Evolutionary conservation across 2,888 invertebrate genomes (phyloP).

Genomic region (Cantharis nigra): DNA sequence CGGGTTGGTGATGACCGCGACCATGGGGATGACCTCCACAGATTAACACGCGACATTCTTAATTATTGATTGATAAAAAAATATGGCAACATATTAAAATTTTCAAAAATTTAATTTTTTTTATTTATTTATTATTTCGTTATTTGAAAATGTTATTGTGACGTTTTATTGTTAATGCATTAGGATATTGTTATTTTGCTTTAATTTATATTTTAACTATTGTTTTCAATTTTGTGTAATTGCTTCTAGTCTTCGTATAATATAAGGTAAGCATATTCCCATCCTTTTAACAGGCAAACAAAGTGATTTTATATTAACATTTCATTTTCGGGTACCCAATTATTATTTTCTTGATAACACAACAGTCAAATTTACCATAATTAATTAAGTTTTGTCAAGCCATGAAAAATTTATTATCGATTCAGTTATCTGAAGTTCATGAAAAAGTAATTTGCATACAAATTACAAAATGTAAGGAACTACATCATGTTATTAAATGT

Average conservation of each 20-base stretch:
- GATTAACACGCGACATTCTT: constrained; percentile 45
- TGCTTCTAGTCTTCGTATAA: constrained; percentile 27
- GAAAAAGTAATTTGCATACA: not conserved
- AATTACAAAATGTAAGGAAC: not conserved
- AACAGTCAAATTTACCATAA: not conserved
- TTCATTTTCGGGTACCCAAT: not conserved
- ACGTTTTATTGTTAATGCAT: constrained; percentile 6
- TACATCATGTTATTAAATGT: not conserved
- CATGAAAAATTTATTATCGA: not conserved
- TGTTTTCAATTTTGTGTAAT: constrained; percentile 21
- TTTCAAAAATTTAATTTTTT: not conserved
- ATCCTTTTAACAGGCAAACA: not conserved
- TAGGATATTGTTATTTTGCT: constrained; percentile 14
- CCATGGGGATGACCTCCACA: constrained; percentile 48
- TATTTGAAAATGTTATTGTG: constrained; percentile 22
- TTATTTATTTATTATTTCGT: not conserved
- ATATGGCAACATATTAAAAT: not conserved
- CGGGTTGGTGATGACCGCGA: constrained; percentile 48
- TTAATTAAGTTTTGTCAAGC: not conserved
- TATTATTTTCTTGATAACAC: not conserved
- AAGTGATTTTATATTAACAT: not conserved
- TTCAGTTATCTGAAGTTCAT: not conserved
- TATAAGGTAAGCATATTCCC: constrained; percentile 14
- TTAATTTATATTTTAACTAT: constrained; percentile 22
- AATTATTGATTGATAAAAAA: constrained; percentile 2